A percentile compares a stretch with the other conserved stretches of the same genome.
Evolutionary conservation across 2,888 invertebrate genomes (phyloP).

Genomic region (Cephus pygmeus): DNA sequence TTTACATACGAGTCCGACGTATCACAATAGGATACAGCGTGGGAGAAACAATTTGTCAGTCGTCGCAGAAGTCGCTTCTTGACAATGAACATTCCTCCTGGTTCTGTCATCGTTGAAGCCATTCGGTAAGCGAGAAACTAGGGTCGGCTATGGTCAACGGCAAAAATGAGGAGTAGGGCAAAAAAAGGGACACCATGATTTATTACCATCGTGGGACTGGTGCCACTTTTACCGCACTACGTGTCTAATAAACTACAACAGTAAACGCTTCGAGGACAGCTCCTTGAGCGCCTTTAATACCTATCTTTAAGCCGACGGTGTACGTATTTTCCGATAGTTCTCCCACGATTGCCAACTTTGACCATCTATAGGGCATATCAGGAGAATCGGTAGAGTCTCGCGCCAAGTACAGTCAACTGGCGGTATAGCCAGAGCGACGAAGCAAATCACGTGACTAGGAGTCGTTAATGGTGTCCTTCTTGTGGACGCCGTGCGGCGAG

Average conservation of each 20-base stretch:
- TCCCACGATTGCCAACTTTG: not conserved
- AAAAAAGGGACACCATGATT: slow-evolving; percentile 35
- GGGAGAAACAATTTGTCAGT: slow-evolving; percentile 2
- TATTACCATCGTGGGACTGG: slow-evolving; percentile 31
- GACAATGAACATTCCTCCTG: slow-evolving; percentile 35
- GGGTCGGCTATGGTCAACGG: slow-evolving; percentile 24
- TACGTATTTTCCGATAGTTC: not conserved
- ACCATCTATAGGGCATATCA: not conserved
- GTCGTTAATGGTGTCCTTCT: too few species aligned
- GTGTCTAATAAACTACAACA: not conserved
- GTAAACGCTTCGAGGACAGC: not conserved
- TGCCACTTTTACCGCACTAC: slow-evolving; percentile 18
- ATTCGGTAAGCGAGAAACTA: slow-evolving; percentile 20
- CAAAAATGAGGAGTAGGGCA: slow-evolving; percentile 14
- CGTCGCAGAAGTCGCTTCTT: slow-evolving; percentile 25
- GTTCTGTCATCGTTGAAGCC: slow-evolving; percentile 22
- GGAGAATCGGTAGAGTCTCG: too few species aligned
- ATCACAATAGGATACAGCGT: slow-evolving; percentile 1
- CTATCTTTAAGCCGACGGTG: not conserved
- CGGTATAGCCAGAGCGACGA: too few species aligned
- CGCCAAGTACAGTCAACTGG: too few species aligned
- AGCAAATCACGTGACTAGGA: too few species aligned
- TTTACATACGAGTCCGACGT: not conserved
- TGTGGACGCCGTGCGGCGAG: too few species aligned
- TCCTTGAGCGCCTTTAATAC: not conserved